Evolutionary conservation across 2,888 invertebrate species (phyloP).

Genomic region (Mythimna vitellina): DNA sequence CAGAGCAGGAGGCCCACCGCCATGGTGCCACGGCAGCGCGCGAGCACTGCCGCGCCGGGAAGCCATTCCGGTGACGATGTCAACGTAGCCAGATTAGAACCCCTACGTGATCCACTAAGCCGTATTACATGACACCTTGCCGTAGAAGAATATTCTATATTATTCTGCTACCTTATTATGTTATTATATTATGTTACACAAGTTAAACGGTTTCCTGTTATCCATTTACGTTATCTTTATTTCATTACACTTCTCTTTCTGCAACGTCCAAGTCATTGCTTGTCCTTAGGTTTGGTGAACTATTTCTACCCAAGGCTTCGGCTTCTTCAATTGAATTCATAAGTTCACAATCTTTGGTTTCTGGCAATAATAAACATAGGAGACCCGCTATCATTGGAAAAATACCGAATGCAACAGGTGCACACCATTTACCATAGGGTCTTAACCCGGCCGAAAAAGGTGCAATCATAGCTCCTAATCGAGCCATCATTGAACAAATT

Average conservation of each 20-base stretch:
- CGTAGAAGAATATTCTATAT: constrained; percentile 52
- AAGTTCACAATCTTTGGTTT: constrained; percentile 93
- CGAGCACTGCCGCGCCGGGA: constrained; percentile 72
- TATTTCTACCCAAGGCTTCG: constrained; percentile 85
- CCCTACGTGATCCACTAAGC: constrained; percentile 80
- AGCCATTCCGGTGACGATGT: constrained; percentile 72
- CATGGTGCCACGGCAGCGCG: constrained; percentile 76
- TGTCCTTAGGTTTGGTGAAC: constrained; percentile 13
- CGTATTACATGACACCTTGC: constrained; percentile 70
- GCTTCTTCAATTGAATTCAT: constrained; percentile 95
- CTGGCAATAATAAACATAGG: constrained; percentile 93
- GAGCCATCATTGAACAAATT: constrained; percentile 95
- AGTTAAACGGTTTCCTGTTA: neutral
- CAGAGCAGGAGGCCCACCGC: constrained; percentile 82
- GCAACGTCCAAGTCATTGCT: constrained; percentile 15
- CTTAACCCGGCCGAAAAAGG: constrained; percentile 93
- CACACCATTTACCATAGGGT: constrained; percentile 90
- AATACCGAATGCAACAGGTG: constrained; percentile 93
- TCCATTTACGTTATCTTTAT: neutral
- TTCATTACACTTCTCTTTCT: constrained; percentile 27
- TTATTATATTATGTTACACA: constrained; percentile 20
- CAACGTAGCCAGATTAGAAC: constrained; percentile 78
- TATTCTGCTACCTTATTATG: constrained; percentile 41
- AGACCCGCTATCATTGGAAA: constrained; percentile 92
- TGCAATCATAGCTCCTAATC: constrained; percentile 95